Percentiles rank a stretch among this genome's conserved stretches.
phyloP scores from a whole-genome alignment of 1,140 invertebrate species.

The Trichonephila inaurata region DNA sequence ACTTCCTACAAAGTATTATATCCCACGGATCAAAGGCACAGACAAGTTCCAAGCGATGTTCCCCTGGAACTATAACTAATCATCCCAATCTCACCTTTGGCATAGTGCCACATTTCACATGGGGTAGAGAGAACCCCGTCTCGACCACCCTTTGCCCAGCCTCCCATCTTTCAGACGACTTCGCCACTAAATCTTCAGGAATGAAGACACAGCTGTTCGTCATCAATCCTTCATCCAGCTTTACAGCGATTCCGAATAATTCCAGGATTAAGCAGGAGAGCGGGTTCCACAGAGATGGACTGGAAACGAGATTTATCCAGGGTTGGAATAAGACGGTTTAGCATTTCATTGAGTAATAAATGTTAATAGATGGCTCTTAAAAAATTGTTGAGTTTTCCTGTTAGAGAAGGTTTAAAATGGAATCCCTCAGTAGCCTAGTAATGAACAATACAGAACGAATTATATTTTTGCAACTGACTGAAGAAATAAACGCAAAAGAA shows the following conservation, averaged over 20 bases:
- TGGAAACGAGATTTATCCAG: not conserved
- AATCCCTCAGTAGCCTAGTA: no score
- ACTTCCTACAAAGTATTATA: constrained; percentile 31
- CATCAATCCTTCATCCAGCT: constrained; percentile 38
- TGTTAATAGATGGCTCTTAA: not conserved
- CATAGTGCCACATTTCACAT: constrained; percentile 49
- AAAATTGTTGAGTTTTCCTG: no score
- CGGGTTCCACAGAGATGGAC: not conserved
- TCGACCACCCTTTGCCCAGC: not conserved
- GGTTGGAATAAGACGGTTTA: not conserved
- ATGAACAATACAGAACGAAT: no score
- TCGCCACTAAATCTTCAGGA: constrained; percentile 37
- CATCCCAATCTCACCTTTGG: constrained; percentile 40
- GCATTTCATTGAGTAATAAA: not conserved
- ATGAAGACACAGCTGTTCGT: constrained; percentile 45
- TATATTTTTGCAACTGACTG: no score
- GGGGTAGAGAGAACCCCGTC: not conserved
- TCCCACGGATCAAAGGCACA: not conserved
- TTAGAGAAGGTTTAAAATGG: no score
- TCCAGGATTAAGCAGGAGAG: constrained; percentile 1
- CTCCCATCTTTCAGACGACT: not conserved
- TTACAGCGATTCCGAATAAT: constrained; percentile 9
- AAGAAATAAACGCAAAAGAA: no score
- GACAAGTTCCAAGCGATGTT: constrained; percentile 1
- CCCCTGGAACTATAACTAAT: constrained; percentile 43